A percentile compares a stretch with the other conserved stretches of the same genome.
These are phyloP conservation scores for Echinometra lucunter DNA, from an alignment of 53 echinoderm and acorn worm genomes.

Conservation along the genomic window DNA sequence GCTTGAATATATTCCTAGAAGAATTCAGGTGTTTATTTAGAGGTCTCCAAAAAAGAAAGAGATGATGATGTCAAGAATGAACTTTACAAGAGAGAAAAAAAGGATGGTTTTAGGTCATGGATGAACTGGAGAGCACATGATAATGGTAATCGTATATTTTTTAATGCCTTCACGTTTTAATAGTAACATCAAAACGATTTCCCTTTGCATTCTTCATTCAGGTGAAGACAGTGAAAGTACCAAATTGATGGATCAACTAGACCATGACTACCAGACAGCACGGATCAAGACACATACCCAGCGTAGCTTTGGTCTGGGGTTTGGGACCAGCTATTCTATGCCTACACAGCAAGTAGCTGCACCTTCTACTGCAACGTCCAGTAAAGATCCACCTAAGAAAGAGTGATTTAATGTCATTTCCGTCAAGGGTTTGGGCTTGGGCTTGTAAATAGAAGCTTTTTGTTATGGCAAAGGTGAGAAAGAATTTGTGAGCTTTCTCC, in stretches of 20 bases:
- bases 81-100: no score
- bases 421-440: no score
- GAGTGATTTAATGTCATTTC: slow-evolving; percentile 11
- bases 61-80: no score
- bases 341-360: slow-evolving; percentile 8
- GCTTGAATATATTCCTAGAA: no score
- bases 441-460: no score
- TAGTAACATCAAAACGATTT: background rate
- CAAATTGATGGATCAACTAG: slow-evolving; percentile 84
- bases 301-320: slow-evolving; percentile 96
- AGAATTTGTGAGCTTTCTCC: no score
- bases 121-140: no score
- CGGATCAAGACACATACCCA: slow-evolving; percentile 98
- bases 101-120: no score
- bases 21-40: no score
- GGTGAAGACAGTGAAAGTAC: slow-evolving; percentile 49
- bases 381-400: slow-evolving; percentile 53
- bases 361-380: background rate
- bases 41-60: no score
- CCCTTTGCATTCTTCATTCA: background rate
- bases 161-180: background rate
- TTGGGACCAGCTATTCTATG: slow-evolving; percentile 55
- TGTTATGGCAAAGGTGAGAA: no score
- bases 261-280: slow-evolving; percentile 93
- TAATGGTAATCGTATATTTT: no score